Evolutionary conservation across 1,140 invertebrate genomes (phyloP).

Genomic region (Drosophila novamexicana): DNA sequence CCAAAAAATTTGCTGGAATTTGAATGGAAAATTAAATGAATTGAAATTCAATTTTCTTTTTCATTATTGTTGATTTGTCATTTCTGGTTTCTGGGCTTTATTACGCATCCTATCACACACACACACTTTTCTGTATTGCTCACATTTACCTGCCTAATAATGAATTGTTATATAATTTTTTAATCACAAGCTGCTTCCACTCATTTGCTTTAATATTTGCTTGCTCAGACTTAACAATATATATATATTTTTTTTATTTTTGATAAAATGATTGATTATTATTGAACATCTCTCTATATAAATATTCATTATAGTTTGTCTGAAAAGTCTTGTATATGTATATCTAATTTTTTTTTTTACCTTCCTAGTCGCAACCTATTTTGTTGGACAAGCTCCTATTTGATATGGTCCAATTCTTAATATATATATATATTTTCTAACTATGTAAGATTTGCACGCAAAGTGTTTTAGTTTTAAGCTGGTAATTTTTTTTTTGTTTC

Average conservation of each 20-base stretch:
- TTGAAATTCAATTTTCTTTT: slow-evolving; percentile 63
- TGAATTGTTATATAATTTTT: not conserved
- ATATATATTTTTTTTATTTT: not conserved
- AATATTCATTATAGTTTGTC: too few species aligned
- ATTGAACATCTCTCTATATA: too few species aligned
- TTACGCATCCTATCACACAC: not conserved
- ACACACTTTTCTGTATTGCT: not conserved
- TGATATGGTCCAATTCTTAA: too few species aligned
- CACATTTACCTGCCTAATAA: not conserved
- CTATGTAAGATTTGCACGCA: too few species aligned
- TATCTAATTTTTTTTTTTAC: too few species aligned
- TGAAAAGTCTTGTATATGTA: too few species aligned
- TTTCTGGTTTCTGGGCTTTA: slow-evolving; percentile 23
- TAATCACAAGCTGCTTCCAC: not conserved
- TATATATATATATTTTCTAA: too few species aligned
- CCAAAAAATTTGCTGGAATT: slow-evolving; percentile 27
- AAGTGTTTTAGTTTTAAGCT: not conserved
- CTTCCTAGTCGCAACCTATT: too few species aligned
- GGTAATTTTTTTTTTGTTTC: not conserved
- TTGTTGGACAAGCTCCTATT: too few species aligned
- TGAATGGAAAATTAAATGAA: slow-evolving; percentile 69
- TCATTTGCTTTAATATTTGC: not conserved
- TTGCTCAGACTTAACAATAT: too few species aligned
- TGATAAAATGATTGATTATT: too few species aligned
- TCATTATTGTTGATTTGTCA: slow-evolving; percentile 44